Conservation (phyloP, 2,797 vertebrate species). For the Pangasius krempfi region DNA sequence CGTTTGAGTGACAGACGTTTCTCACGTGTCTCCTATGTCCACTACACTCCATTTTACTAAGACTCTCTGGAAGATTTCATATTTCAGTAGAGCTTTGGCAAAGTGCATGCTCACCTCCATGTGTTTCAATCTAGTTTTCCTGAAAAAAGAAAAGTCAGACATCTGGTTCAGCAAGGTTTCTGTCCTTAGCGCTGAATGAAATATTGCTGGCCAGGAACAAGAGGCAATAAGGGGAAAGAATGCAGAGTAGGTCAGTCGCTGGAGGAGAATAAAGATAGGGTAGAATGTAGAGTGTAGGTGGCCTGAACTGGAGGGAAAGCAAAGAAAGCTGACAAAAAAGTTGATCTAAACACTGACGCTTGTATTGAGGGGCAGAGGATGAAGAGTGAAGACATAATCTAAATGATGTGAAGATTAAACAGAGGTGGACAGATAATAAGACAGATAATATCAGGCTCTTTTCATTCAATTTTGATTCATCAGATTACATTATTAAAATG, state of each 20-base stretch:
- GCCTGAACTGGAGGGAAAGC: constrained; percentile 27
- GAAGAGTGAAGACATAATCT: not conserved
- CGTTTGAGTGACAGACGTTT: not conserved
- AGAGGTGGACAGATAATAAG: not conserved
- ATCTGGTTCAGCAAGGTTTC: constrained; percentile 15
- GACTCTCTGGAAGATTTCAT: not conserved
- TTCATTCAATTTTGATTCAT: not conserved
- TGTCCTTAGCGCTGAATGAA: constrained; percentile 17
- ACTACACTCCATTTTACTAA: not conserved
- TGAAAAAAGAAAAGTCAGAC: not conserved
- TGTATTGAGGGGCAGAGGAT: not conserved
- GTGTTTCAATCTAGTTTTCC: constrained; percentile 6
- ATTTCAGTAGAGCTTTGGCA: not conserved
- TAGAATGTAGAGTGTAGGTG: constrained; percentile 19
- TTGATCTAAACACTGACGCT: not conserved
- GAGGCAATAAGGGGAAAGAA: not conserved
- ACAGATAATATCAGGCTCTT: not conserved
- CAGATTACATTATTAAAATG: not conserved
- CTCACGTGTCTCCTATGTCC: not conserved
- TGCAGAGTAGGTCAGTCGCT: constrained; percentile 37
- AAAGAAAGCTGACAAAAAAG: not conserved
- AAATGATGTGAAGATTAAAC: not conserved
- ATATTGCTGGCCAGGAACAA: not conserved
- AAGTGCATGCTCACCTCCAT: constrained; percentile 9
- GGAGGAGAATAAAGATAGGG: not conserved